A percentile compares a stretch with the other conserved stretches of the same genome.
Conservation (phyloP, 2,888 invertebrate species). For the Stramonita haemastoma region DNA sequence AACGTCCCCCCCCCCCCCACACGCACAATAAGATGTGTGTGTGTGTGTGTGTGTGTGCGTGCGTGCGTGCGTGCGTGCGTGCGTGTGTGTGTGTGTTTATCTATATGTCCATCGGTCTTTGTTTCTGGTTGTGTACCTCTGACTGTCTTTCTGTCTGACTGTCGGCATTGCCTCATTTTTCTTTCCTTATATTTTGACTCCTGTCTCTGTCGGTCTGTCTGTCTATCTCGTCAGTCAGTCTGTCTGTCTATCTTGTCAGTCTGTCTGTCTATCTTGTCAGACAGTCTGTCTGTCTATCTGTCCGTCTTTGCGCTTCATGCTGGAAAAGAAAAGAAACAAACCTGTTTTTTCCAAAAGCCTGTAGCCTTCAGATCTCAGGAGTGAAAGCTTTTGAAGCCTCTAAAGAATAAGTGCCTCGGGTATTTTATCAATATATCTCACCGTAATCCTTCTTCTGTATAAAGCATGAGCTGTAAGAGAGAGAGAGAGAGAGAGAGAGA, state of each 20-base stretch:
- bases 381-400: no score
- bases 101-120: neutral
- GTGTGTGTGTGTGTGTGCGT: no score
- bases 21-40: neutral
- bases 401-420: no score
- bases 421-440: no score
- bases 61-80: neutral
- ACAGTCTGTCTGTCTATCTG: no score
- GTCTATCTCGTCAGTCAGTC: no score
- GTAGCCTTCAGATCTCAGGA: neutral
- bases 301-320: neutral
- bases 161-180: no score
- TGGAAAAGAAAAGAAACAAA: neutral
- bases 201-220: no score
- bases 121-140: neutral
- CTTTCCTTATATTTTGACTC: neutral
- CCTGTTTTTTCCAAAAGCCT: neutral
- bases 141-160: neutral
- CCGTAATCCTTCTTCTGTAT: no score
- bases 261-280: no score
- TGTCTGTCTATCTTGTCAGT: no score
- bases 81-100: no score
- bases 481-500: neutral
- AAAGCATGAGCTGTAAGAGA: neutral
- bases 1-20: neutral